A percentile compares a stretch with the other conserved stretches of the same genome.
phyloP scores from a whole-genome alignment of 2,113 vertebrate species.

The Cochlearius cochlearius region DNA sequence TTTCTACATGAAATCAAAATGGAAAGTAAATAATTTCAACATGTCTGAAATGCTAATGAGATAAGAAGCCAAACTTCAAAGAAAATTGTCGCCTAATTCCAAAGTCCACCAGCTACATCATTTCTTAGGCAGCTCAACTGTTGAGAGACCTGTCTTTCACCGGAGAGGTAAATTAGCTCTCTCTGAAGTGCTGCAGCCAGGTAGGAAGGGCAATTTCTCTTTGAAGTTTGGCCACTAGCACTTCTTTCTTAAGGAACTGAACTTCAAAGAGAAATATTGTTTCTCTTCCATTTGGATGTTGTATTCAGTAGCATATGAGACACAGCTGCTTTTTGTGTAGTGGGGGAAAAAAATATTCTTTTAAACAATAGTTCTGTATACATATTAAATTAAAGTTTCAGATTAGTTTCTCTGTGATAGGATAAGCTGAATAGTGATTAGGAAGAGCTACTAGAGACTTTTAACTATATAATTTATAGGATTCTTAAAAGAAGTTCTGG shows the following conservation, averaged over 20 bases:
- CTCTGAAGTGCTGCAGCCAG: slow-evolving; percentile 44
- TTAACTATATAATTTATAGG: background rate
- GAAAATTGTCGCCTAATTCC: slow-evolving; percentile 14
- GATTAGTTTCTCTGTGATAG: background rate
- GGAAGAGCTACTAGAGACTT: background rate
- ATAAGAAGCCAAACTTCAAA: slow-evolving; percentile 46
- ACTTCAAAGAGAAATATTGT: slow-evolving; percentile 44
- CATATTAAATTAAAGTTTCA: background rate
- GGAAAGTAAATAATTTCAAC: background rate
- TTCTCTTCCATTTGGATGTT: slow-evolving; percentile 15
- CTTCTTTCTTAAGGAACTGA: slow-evolving; percentile 4
- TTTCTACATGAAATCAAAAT: background rate
- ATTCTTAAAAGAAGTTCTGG: background rate
- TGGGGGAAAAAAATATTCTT: background rate
- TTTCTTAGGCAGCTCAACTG: background rate
- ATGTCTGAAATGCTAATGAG: slow-evolving; percentile 50
- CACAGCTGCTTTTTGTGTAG: background rate
- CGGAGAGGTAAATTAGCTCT: slow-evolving; percentile 31
- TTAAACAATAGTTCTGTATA: background rate
- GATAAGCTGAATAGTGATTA: background rate
- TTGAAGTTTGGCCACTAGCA: slow-evolving; percentile 58
- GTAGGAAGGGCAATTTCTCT: slow-evolving; percentile 37
- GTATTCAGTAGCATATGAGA: background rate
- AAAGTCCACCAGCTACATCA: slow-evolving; percentile 8
- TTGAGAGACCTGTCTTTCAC: slow-evolving; percentile 25